phyloP scores from a whole-genome alignment of 2,797 vertebrate genomes.

The Crocodylus rhombifer region DNA sequence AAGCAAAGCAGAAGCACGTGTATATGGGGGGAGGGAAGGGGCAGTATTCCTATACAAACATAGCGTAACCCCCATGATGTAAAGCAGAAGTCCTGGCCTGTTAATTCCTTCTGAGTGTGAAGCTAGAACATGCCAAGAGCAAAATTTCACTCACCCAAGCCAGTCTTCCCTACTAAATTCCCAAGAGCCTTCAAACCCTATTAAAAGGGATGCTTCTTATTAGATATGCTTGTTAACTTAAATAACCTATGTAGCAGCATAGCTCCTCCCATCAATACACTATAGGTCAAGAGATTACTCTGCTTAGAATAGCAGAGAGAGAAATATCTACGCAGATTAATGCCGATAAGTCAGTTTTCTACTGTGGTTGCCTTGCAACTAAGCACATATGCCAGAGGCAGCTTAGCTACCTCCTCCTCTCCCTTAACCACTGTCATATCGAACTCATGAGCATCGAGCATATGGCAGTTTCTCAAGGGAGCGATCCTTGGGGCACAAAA shows the following conservation, averaged over 20 bases:
- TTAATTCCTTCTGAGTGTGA: neutral
- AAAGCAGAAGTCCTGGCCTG: neutral
- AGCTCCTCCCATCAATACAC: neutral
- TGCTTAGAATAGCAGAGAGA: neutral
- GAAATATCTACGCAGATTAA: neutral
- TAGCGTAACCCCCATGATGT: neutral
- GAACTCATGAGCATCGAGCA: too few species aligned
- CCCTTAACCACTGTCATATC: neutral
- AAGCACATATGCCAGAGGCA: neutral
- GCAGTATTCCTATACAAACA: fast-evolving
- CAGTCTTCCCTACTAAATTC: neutral
- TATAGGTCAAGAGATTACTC: neutral
- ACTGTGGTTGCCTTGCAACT: neutral
- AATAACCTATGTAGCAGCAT: neutral
- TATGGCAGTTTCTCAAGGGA: too few species aligned
- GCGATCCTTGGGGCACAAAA: too few species aligned
- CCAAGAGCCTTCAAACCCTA: neutral
- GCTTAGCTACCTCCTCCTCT: neutral
- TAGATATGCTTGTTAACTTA: neutral
- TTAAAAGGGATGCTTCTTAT: neutral
- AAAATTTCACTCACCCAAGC: neutral
- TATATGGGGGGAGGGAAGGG: neutral
- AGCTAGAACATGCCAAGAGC: neutral
- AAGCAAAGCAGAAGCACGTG: neutral
- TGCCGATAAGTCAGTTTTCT: neutral